Evolutionary conservation across 2,888 invertebrate genomes (phyloP).

Genomic region (Eledone cirrhosa): DNA sequence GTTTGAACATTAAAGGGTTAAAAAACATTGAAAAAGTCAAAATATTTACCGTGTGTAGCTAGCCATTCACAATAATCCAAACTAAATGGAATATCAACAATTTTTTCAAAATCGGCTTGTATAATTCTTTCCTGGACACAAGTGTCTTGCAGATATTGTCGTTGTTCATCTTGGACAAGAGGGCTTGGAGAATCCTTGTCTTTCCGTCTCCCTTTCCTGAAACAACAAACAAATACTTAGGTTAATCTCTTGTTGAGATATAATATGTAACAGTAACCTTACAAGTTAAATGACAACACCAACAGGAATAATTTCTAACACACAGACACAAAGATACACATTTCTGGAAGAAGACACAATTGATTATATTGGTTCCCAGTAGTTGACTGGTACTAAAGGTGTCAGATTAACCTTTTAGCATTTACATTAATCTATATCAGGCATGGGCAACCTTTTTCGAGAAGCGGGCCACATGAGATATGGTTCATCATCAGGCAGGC

Average conservation of each 20-base stretch:
- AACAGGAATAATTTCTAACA: not conserved
- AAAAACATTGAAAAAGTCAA: not conserved
- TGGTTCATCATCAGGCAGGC: too few species aligned
- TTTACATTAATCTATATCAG: too few species aligned
- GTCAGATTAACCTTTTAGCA: too few species aligned
- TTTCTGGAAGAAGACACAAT: too few species aligned
- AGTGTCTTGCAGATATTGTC: conserved; percentile 91
- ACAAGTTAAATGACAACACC: not conserved
- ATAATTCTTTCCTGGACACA: conserved; percentile 90
- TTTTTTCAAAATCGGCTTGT: conserved; percentile 90
- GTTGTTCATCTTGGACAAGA: conserved; percentile 73
- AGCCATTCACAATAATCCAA: conserved; percentile 99
- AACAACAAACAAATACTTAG: not conserved
- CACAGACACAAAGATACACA: too few species aligned
- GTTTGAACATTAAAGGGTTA: too few species aligned
- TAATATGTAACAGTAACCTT: too few species aligned
- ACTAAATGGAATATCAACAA: conserved; percentile 93
- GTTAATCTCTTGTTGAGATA: too few species aligned
- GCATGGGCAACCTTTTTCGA: too few species aligned
- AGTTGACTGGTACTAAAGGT: too few species aligned
- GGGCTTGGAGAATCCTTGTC: conserved; percentile 82
- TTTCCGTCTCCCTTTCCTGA: conserved; percentile 95
- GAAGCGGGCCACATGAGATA: too few species aligned
- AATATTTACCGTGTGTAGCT: conserved; percentile 90
- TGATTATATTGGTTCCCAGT: too few species aligned